Base-by-base conservation (phyloP, 1,140 invertebrate species). In the Platorchestia sp. region DNA sequence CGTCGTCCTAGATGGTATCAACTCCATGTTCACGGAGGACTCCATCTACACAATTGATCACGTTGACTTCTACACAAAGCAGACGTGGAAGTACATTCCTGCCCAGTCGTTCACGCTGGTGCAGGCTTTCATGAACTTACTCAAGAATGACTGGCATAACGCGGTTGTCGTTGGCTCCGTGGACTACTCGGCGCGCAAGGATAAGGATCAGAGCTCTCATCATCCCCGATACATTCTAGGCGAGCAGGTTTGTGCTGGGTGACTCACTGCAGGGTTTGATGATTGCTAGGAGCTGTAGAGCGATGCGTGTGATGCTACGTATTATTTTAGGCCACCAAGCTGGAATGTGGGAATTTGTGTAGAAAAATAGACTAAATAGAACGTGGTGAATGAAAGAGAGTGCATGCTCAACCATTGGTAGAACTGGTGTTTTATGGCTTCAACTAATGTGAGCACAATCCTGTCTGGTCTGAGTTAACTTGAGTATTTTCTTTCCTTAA, bases 31-130 rank as follows among this genome's bases (percentile, higher is more conserved):
- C 45, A 93, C 91, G 10, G 91, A 93, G 45, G 91, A 93, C 36
- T 93, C 91, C 43, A 93, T 93, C 91, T 93, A 93, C 91, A 93
- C 41, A 45, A 93, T 93, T 93, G 91, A 93, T 47, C 91, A 93
- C 44, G 91, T 93, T 36, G 91, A 93, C 45, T 93, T 93, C 40
- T 93, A 93, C 44, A 93, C 91, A 0, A 93, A 93, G 45, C 43
- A 93, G 45, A 45, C 91, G 7, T 93, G 91, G 91, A 93, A 93
- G 44, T 93, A 93, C 45, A 93, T 93, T 36, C 91, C 91, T 7
- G 91, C 44, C 0, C 91, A 93, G 45, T 93, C 91, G 41, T 93
- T 93, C 45, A 45, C 91, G 3, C 6, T 93, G 40, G 91, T 93
- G 19, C 91, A 93, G 45, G 91, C 45, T 5, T 93, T 93, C 91